A percentile compares a stretch with the other conserved stretches of the same genome.
Evolutionary conservation across 2,797 vertebrate species (phyloP).

Genomic region (Lepidocolaptes lacrymiger): DNA sequence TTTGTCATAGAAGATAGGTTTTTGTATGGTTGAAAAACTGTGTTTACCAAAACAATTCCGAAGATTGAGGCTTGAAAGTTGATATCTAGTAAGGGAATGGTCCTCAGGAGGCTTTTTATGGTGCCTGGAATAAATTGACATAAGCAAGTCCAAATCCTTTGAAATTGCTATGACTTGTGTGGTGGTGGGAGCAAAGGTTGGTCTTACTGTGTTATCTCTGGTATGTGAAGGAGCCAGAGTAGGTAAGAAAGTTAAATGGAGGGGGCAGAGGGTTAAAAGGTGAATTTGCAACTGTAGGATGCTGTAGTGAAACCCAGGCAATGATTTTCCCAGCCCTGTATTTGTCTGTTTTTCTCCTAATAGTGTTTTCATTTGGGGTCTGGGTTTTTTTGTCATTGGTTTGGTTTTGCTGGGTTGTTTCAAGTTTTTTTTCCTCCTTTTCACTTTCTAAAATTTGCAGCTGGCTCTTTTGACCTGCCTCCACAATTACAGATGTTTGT

Average conservation of each 20-base stretch:
- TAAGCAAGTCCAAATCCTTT: neutral
- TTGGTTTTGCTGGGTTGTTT: neutral
- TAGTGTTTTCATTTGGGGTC: accelerated
- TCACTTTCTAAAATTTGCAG: neutral
- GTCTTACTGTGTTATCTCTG: neutral
- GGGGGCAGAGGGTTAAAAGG: neutral
- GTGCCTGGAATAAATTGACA: neutral
- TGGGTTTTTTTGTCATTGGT: neutral
- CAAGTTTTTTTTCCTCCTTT: neutral
- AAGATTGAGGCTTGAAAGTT: neutral
- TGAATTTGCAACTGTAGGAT: neutral
- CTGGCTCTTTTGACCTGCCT: conserved; percentile 23
- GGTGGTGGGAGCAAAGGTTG: neutral
- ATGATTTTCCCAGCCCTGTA: neutral
- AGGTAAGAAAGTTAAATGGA: neutral
- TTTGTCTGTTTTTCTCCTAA: neutral
- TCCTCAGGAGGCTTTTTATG: neutral
- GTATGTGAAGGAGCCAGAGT: neutral
- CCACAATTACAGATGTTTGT: neutral
- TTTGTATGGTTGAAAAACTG: neutral
- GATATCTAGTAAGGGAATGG: neutral
- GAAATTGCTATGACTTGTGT: neutral
- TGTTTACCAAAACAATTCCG: neutral
- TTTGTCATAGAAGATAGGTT: neutral
- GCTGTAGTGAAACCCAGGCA: neutral